A percentile compares a stretch with the other conserved stretches of the same genome.
Conservation (phyloP, 2,888 invertebrate genomes). For the Cerceris ruficornis region DNA sequence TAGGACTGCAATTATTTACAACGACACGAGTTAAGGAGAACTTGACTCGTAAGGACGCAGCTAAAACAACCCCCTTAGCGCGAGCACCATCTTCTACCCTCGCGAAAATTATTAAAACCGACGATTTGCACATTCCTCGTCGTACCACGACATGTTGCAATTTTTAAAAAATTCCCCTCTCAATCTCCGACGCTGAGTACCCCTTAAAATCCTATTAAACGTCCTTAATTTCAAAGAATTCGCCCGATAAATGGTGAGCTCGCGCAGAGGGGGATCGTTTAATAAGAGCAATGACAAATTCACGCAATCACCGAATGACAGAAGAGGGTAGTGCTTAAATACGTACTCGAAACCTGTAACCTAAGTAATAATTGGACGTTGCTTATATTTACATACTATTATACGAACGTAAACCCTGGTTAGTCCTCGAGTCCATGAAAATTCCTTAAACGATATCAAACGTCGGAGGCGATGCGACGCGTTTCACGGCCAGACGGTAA, state of each 20-base stretch:
- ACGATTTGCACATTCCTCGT: too few species aligned
- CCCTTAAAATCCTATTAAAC: too few species aligned
- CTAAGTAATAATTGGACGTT: constrained; percentile 61
- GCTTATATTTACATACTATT: constrained; percentile 72
- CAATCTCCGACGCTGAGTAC: too few species aligned
- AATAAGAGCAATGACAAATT: constrained; percentile 21
- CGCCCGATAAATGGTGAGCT: neutral
- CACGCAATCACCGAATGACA: constrained; percentile 51
- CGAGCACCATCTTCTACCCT: constrained; percentile 15
- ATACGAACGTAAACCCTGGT: constrained; percentile 80
- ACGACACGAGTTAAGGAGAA: constrained; percentile 32
- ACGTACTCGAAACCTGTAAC: constrained; percentile 54
- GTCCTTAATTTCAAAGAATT: too few species aligned
- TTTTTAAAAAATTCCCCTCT: too few species aligned
- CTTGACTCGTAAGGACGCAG: constrained; percentile 29
- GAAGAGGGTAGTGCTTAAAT: constrained; percentile 49
- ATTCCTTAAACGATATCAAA: constrained; percentile 50
- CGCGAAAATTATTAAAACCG: neutral
- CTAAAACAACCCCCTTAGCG: constrained; percentile 35
- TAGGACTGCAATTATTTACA: constrained; percentile 59
- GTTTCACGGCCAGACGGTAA: neutral
- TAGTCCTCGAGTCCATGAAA: constrained; percentile 79
- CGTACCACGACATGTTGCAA: too few species aligned
- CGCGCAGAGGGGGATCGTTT: neutral
- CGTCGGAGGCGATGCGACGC: constrained; percentile 4